phyloP scores from a whole-genome alignment of 2,888 invertebrate species.

The Nipponacmea schrenckii region DNA sequence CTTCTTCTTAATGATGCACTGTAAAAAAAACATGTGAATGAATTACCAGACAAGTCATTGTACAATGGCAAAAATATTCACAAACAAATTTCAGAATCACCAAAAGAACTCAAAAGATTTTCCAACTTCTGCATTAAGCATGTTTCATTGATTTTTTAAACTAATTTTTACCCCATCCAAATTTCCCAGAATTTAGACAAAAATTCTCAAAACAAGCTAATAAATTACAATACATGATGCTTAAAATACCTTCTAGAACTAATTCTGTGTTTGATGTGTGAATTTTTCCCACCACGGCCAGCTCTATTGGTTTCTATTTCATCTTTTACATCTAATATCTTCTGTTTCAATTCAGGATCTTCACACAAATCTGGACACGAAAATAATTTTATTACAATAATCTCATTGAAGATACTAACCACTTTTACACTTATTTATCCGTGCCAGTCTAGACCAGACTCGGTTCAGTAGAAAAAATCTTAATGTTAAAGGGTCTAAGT shows the following conservation, averaged over 20 bases:
- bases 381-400: neutral
- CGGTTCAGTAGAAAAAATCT: no score
- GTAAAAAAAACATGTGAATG: constrained; percentile 30
- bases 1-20: constrained; percentile 94
- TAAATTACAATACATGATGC: no score
- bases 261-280: constrained; percentile 45
- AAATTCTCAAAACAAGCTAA: no score
- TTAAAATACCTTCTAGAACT: constrained; percentile 67
- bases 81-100: neutral
- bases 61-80: neutral
- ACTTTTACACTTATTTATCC: no score
- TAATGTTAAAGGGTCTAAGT: no score
- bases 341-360: constrained; percentile 90
- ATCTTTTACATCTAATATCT: constrained; percentile 86
- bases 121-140: no score
- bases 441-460: no score
- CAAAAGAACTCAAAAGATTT: no score
- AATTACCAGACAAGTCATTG: neutral
- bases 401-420: neutral
- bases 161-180: no score
- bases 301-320: constrained; percentile 84
- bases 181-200: no score
- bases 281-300: constrained; percentile 31
- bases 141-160: no score
- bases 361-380: constrained; percentile 89